phyloP scores from a whole-genome alignment of 2,888 invertebrate genomes.

The Philonicus albiceps region DNA sequence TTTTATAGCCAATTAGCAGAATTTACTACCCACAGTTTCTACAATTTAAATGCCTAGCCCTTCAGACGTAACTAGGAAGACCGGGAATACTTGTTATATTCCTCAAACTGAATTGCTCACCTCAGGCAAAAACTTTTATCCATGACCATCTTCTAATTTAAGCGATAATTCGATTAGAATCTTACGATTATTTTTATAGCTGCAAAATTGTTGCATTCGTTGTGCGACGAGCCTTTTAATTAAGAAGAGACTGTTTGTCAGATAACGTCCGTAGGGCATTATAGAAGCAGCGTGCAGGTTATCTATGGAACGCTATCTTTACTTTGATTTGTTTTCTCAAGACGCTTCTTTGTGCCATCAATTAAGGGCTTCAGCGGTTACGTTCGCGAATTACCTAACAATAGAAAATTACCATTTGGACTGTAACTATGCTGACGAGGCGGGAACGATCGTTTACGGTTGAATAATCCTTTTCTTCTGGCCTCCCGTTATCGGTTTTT shows the following conservation, averaged over 20 bases:
- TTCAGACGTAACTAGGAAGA: not conserved
- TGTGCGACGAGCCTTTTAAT: not conserved
- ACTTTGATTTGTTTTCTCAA: not conserved
- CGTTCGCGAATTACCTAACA: not conserved
- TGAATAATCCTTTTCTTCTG: not conserved
- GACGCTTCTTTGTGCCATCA: not conserved
- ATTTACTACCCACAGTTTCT: not conserved
- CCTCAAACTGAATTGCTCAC: not conserved
- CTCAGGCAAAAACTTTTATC: not conserved
- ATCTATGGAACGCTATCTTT: not conserved
- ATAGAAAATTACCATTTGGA: not conserved
- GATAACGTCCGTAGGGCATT: not conserved
- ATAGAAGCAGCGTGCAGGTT: not conserved
- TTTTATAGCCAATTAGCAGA: not conserved
- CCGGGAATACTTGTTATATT: not conserved
- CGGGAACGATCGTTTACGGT: not conserved
- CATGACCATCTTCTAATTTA: not conserved
- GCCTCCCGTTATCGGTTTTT: not conserved
- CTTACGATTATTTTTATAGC: slow-evolving; percentile 28
- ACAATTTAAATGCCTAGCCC: not conserved
- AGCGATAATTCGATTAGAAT: slow-evolving; percentile 23
- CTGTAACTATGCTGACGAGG: not conserved
- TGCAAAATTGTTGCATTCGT: not conserved
- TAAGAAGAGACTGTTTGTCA: not conserved
- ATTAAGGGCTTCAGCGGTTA: not conserved